Conservation (phyloP, 2,797 vertebrate species). For the Lindbergichthys nudifrons region DNA sequence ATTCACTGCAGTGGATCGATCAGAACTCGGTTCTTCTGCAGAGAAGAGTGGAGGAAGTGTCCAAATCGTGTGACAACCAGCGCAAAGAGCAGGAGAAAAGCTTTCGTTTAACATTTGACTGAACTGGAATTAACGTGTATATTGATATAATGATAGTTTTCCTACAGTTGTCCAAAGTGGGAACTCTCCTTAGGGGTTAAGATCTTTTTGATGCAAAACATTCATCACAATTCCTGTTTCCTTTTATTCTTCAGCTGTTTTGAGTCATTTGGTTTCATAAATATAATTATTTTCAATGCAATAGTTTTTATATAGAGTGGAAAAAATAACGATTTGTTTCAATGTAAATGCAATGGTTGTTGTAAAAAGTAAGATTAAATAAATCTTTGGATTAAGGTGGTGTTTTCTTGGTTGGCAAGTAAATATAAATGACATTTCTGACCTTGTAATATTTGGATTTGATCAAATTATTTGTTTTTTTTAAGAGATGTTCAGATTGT, state of each 20-base stretch:
- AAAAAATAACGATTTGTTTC: conserved; percentile 16
- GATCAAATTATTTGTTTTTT: too few species aligned
- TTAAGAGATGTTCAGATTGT: too few species aligned
- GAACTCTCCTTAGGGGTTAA: not conserved
- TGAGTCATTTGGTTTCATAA: conserved; percentile 11
- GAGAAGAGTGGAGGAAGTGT: conserved; percentile 95
- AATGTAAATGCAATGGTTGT: conserved; percentile 49
- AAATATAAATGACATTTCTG: not conserved
- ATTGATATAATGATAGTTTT: not conserved
- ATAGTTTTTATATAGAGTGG: conserved; percentile 38
- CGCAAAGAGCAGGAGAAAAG: conserved; percentile 95
- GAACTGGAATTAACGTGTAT: conserved; percentile 33
- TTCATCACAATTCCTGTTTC: conserved; percentile 9
- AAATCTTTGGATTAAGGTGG: conserved; percentile 45
- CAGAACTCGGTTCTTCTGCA: conserved; percentile 94
- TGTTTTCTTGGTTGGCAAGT: not conserved
- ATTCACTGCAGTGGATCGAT: conserved; percentile 94
- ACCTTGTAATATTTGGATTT: not conserved
- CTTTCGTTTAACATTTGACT: conserved; percentile 91
- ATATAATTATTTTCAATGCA: conserved; percentile 37
- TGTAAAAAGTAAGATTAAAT: conserved; percentile 58
- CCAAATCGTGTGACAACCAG: conserved; percentile 91
- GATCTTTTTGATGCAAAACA: conserved; percentile 16
- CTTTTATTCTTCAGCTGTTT: not conserved
- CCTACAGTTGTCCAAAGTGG: conserved; percentile 3